Percentiles rank a stretch among this genome's conserved stretches.
Evolutionary conservation across 2,888 invertebrate species (phyloP).

Genomic region (Crematogaster levior): DNA sequence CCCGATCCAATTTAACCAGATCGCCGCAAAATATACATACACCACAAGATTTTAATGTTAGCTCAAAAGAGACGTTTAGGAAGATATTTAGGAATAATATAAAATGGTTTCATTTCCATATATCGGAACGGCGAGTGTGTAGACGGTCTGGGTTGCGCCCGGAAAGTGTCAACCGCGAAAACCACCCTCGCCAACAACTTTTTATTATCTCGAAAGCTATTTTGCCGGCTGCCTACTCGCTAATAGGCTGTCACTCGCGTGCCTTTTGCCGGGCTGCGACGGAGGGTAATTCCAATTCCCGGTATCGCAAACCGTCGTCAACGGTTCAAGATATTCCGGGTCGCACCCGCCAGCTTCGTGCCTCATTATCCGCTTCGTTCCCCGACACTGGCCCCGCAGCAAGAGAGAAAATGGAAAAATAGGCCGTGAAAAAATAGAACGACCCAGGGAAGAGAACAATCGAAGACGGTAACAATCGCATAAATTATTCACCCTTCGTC

Average conservation of each 20-base stretch:
- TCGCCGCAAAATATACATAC: not conserved
- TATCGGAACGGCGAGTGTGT: slow-evolving; percentile 41
- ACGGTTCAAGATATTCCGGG: slow-evolving; percentile 68
- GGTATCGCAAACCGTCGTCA: slow-evolving; percentile 68
- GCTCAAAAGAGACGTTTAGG: slow-evolving; percentile 43
- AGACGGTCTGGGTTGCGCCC: not conserved
- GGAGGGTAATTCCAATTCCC: slow-evolving; percentile 72
- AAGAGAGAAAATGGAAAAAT: slow-evolving; percentile 17
- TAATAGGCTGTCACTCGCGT: slow-evolving; percentile 77
- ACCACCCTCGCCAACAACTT: slow-evolving; percentile 56
- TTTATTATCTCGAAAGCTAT: slow-evolving; percentile 77
- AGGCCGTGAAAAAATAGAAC: slow-evolving; percentile 41
- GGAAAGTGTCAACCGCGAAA: slow-evolving; percentile 1
- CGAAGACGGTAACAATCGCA: slow-evolving; percentile 59
- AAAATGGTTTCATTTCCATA: slow-evolving; percentile 71
- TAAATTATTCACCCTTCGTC: slow-evolving; percentile 62
- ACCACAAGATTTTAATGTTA: slow-evolving; percentile 54
- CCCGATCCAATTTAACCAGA: not conserved
- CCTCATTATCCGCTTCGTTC: slow-evolving; percentile 59
- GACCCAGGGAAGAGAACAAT: slow-evolving; percentile 11
- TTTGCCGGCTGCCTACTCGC: slow-evolving; percentile 75
- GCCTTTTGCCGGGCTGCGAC: slow-evolving; percentile 69
- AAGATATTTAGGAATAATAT: slow-evolving; percentile 43
- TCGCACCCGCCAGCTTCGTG: slow-evolving; percentile 56
- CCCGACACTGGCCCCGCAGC: not conserved